Evolutionary conservation across 2,113 vertebrate genomes (phyloP), one percentile per base, ranked within the genome.

Genomic region (Dasyurus viverrinus): DNA sequence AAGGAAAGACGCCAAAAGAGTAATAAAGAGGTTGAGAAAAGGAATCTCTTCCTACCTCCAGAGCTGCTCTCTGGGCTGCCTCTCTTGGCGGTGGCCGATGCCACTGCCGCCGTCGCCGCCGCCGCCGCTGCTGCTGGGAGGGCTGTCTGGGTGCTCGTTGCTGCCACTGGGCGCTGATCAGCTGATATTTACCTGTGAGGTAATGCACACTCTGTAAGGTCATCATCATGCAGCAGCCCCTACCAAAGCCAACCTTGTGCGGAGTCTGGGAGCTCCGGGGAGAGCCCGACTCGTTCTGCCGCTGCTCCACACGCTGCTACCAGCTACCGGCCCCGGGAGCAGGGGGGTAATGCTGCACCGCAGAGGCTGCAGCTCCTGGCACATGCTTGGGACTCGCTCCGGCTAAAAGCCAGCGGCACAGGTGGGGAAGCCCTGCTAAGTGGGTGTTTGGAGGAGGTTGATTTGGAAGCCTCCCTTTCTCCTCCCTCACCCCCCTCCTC

Each of bases 191-290:
- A 97, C 97, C 98, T 98, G 94, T 96, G 98, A 98, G 97, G 98
- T 98, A 98, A 98, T 98, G 97, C 97, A 96, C 98, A 97, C 98
- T 97, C 95, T 90, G 94, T 98, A 98, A 98, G 98, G 98, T 98
- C 97, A 94, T 98, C 97, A 94, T 95, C 98, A 98, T 98, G 98
- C 98, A 94, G 95, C 96, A 93, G 96, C 94, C 52, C 96, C 97
- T 97, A 47, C 95, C 92, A 97, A 97, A 98, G 96, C 94, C 94
- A 95, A 19, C 95, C 94, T 95, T 93, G 94, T 97, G 97, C 52
- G 92, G 96, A 97, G 97, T 95, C 95, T 95, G 97, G 97, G 97
- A 97, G 96, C 96, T 97, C 94, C 92, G 92, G 97, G 96, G 97
- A 97, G 94, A 95, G 95, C 96, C 97, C 97, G 92, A 95, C 90